Evolutionary conservation across 30 jellyfish, hydroid and myxozoan species (phyloP), one percentile per base, ranked within the genome.

Genomic region (Hydractinia symbiolongicarpus): DNA sequence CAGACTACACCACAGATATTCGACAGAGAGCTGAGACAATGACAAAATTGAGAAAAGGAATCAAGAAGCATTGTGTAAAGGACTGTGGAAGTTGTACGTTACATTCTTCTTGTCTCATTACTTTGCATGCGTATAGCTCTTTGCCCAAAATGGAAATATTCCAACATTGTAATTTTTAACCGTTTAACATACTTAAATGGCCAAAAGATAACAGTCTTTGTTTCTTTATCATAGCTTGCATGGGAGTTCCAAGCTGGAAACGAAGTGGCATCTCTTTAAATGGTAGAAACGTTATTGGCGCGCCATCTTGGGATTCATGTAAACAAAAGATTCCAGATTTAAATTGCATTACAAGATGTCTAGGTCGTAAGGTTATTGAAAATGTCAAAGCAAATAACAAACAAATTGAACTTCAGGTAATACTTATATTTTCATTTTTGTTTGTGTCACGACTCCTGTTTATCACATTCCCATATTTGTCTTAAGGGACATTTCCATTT

Each of bases 241-340:
- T 88, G 96, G 92, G 92, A 20, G 84, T 83, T 50, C 96, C 96
- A 70, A 76, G 88, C 52, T 88, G 96, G 96, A 56, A 9, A 40
- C 61, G 66, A 21, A 78, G 73, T 55, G 85, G 85, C 13, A 77
- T 77, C n/a, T 86, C 88, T 0, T 53, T 88, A 58, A 83, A 79
- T 15, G 88, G 82, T 11, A 75, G 83, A 9, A 76, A 88, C 66
- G 84, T 52, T 7, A 73, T 88, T 69, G 96, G 96, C 51, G 79
- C 96, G 5, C 96, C 96, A 0, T 69, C 82, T 52, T 88, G 96
- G 96, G 86, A 82, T 5, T 55, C 86, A 16, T 88, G 96, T 67
- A 66, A 62, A 14, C 79, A 77, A 49, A 82, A 82, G 58, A 79
- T 84, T 9, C 92, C 93, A 19, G 96, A 88, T 57, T 71, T 88